Base-by-base conservation (phyloP, 2,888 invertebrate species). In the Actias luna region DNA sequence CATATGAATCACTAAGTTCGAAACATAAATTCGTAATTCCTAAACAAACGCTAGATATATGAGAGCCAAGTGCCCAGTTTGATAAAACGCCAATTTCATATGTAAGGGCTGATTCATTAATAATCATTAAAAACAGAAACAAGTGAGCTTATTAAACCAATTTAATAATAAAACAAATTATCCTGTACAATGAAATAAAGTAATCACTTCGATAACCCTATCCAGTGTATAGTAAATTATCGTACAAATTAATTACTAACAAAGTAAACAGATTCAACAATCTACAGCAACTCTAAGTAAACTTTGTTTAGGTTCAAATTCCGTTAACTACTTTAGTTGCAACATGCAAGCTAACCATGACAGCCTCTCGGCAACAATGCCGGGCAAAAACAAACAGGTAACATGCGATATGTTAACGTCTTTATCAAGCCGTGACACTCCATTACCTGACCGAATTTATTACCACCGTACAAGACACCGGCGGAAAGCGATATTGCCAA, bases 381-480 rank as follows among this genome's bases (percentile, higher is more conserved):
- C 29, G 55, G 39, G 42, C 50, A 52, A 64, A 64, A 62, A 64
- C 63, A 63, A 25, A n/a, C 36, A 57, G 52, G 62, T 61, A 59
- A 64, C 61, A 50, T 16, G 69, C 63, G 69, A 70, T 70, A 65
- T 65, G 67, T 71, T 68, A 68, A 73, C 70, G 69, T 70, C 70
- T 67, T 71, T 68, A 66, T 66, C 65, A 66, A 64, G 64, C 69
- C 65, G 64, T 69, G 72, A 74, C 74, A 74, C 72, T 68, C 72
- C 67, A 74, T 72, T 74, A 72, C 72, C 71, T 71, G 65, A 63
- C 59, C 63, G 68, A 74, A 72, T 72, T 74, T 72, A 72, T 67
- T 65, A 68, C 35, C 18, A 18, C 1, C 59, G 50, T 22, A 18
- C 64, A 67, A 70, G 66, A n/a, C 61, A 67, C 7, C 12, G 64